Conservation (phyloP, 1,140 invertebrate species). For the Grapholita molesta region DNA sequence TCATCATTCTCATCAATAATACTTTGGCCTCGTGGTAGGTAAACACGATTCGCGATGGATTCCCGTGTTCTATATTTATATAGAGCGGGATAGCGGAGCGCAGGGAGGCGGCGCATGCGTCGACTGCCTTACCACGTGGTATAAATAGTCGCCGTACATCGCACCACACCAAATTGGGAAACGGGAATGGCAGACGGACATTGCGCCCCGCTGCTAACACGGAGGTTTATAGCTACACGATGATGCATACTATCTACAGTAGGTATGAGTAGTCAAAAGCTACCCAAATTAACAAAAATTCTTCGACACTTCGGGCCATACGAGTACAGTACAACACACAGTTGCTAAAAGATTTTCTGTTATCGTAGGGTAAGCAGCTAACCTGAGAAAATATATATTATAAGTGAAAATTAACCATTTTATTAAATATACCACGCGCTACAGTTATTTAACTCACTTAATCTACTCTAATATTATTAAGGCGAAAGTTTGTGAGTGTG, state of each 20-base stretch:
- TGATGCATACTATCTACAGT: not conserved
- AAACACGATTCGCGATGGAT: constrained; percentile 50
- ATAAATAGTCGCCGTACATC: constrained; percentile 60
- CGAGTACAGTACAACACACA: too few species aligned
- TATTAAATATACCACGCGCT: too few species aligned
- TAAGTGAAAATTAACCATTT: too few species aligned
- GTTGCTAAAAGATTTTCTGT: too few species aligned
- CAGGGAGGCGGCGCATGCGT: constrained; percentile 8
- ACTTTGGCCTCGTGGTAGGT: constrained; percentile 28
- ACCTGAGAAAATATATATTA: too few species aligned
- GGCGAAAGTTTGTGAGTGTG: too few species aligned
- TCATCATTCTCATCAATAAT: constrained; percentile 25
- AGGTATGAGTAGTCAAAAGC: not conserved
- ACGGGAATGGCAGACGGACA: constrained; percentile 45
- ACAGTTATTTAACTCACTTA: too few species aligned
- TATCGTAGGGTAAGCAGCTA: too few species aligned
- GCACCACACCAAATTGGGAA: constrained; percentile 62
- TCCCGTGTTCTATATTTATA: constrained; percentile 60
- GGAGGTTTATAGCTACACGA: not conserved
- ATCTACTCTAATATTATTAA: too few species aligned
- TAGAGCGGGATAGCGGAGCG: constrained; percentile 34
- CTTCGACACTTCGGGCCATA: too few species aligned
- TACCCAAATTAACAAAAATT: too few species aligned
- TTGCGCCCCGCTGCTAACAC: not conserved
- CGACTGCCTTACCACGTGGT: constrained; percentile 39